Percentiles rank a stretch among this genome's conserved stretches.
Conservation (phyloP, 2,797 vertebrate genomes). For the Sarcophilus harrisii region DNA sequence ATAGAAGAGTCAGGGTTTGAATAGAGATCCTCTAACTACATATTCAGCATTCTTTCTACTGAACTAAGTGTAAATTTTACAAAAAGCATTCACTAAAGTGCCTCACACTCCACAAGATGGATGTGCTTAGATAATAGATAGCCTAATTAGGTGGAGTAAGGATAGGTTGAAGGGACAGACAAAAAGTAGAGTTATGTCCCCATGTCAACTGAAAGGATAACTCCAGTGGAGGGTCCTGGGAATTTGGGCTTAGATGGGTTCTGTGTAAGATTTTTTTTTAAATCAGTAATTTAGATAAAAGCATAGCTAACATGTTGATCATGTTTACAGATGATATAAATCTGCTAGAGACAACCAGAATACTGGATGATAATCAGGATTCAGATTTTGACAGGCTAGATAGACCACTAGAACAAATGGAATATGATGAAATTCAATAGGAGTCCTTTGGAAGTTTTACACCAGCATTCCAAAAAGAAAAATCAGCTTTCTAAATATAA, state of each 20-base stretch:
- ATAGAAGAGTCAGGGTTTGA: accelerated
- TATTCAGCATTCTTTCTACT: neutral
- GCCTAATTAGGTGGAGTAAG: neutral
- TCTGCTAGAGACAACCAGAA: neutral
- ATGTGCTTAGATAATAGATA: neutral
- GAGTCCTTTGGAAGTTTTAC: neutral
- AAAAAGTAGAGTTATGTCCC: neutral
- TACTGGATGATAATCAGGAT: neutral
- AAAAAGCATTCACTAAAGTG: neutral
- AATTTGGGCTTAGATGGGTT: neutral
- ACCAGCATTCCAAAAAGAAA: neutral
- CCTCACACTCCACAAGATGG: neutral
- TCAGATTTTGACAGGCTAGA: neutral
- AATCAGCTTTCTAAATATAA: neutral
- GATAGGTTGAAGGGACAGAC: neutral
- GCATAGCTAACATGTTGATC: neutral
- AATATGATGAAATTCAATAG: neutral
- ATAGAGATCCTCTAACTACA: neutral
- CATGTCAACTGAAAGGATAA: neutral
- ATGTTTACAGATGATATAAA: neutral
- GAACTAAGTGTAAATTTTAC: neutral
- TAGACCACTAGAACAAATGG: neutral
- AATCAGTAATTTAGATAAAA: neutral
- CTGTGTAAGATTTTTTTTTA: neutral
- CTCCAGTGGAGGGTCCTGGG: neutral